phyloP scores from a whole-genome alignment of 2,113 vertebrate genomes.

The Trinectes maculatus region DNA sequence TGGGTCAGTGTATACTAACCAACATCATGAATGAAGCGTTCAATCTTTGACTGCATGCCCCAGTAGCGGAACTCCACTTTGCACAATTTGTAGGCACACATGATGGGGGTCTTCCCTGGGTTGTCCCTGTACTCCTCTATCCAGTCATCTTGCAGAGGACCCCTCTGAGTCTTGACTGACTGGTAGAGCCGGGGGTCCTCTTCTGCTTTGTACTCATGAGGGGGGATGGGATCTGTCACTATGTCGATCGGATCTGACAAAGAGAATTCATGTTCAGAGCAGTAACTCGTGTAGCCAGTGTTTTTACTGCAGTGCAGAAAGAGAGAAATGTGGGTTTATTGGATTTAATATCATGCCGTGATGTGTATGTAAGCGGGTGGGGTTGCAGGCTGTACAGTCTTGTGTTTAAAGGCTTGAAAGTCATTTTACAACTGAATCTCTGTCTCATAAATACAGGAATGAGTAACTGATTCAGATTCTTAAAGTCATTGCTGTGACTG shows the following conservation, averaged over 20 bases:
- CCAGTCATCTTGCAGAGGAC: constrained; percentile 93
- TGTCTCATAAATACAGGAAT: not conserved
- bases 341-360: not conserved
- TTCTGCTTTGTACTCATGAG: constrained; percentile 93
- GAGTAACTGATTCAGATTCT: constrained; percentile 31
- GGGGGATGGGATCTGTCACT: constrained; percentile 92
- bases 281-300: not conserved
- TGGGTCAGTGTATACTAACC: no score
- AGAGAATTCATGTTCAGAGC: constrained; percentile 18
- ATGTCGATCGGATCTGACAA: constrained; percentile 93
- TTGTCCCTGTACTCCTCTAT: constrained; percentile 89
- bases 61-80: constrained; percentile 99
- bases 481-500: constrained; percentile 27
- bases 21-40: constrained; percentile 97
- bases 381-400: not conserved
- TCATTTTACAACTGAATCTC: constrained; percentile 11
- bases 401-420: constrained; percentile 19
- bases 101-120: constrained; percentile 87
- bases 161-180: constrained; percentile 91
- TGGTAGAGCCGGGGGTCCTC: constrained; percentile 94
- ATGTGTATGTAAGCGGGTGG: not conserved
- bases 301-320: not conserved
- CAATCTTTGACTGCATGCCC: constrained; percentile 99
- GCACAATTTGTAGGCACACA: constrained; percentile 99
- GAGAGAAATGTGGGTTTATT: not conserved